These are phyloP conservation scores for Tridacna gigas DNA, from an alignment of 2,888 invertebrate species.

Conservation along the genomic window DNA sequence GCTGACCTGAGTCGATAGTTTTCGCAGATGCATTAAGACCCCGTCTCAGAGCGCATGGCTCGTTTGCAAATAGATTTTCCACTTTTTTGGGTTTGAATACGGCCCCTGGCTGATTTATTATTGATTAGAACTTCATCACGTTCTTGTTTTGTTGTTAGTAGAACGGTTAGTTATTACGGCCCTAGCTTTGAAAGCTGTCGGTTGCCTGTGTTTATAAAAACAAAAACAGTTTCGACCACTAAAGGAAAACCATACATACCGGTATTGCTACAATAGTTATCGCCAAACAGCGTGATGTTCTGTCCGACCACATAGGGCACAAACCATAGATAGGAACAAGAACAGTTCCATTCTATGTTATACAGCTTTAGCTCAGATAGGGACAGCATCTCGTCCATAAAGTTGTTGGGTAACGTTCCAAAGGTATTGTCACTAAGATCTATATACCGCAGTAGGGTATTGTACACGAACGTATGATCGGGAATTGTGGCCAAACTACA, in stretches of 20 bases:
- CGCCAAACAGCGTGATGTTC: constrained; percentile 63
- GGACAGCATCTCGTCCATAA: constrained; percentile 56
- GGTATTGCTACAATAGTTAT: constrained; percentile 25
- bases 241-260: background rate
- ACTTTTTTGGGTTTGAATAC: too few species aligned
- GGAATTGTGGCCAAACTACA: constrained; percentile 38
- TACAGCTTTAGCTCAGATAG: constrained; percentile 48
- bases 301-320: constrained; percentile 44
- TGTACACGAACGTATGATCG: constrained; percentile 53
- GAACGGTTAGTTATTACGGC: too few species aligned
- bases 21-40: too few species aligned
- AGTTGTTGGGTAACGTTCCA: constrained; percentile 42
- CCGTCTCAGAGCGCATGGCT: too few species aligned
- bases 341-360: constrained; percentile 64
- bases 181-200: too few species aligned
- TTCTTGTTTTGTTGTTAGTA: too few species aligned
- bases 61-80: too few species aligned
- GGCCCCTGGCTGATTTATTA: too few species aligned
- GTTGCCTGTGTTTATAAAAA: too few species aligned
- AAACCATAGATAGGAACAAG: constrained; percentile 64
- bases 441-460: constrained; percentile 55
- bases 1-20: too few species aligned
- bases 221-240: background rate
- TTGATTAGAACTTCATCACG: too few species aligned
- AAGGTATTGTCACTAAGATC: constrained; percentile 63